Conservation (phyloP, 2,888 invertebrate species). For the Leuctra nigra region DNA sequence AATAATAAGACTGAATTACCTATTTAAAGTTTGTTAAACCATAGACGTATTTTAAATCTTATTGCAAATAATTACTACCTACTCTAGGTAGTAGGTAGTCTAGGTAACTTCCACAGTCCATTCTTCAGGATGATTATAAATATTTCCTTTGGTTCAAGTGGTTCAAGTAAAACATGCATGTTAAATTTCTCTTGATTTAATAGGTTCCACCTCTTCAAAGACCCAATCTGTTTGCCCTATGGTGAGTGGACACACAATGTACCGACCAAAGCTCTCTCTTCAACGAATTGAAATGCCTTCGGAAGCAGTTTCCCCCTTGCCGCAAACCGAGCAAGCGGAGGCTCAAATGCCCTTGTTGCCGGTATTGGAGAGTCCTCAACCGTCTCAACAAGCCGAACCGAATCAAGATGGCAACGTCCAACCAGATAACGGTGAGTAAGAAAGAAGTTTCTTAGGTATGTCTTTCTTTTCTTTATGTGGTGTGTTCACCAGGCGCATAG, state of each 20-base stretch:
- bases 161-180: background rate
- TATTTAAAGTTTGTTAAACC: too few species aligned
- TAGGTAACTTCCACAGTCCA: too few species aligned
- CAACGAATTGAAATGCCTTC: background rate
- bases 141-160: background rate
- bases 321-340: background rate
- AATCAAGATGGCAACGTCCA: background rate
- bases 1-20: too few species aligned
- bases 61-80: too few species aligned
- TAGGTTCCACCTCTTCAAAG: background rate
- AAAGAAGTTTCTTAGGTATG: background rate
- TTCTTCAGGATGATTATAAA: background rate
- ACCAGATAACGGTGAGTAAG: background rate
- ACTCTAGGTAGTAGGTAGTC: too few species aligned
- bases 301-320: background rate
- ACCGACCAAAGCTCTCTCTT: background rate
- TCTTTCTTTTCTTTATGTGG: background rate
- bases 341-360: background rate
- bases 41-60: too few species aligned
- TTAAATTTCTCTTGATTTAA: too few species aligned
- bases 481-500: background rate
- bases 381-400: background rate
- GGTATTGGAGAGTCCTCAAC: background rate
- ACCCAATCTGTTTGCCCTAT: background rate
- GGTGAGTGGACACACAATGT: background rate